Evolutionary conservation across 2,113 vertebrate species (phyloP).

Genomic region (Lates calcarifer): DNA sequence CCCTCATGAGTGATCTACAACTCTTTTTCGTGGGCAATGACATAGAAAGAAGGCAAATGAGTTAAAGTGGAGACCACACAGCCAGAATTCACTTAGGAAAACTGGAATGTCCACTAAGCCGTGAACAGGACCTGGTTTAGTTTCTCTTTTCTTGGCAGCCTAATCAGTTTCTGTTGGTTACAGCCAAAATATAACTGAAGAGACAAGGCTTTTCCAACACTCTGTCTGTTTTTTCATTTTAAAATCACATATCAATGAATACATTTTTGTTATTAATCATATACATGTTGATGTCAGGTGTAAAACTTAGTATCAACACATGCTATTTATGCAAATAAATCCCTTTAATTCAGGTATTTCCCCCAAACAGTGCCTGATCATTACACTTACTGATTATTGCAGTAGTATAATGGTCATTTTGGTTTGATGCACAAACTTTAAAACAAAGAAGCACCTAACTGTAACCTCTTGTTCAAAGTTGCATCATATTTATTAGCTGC

Average conservation of each 20-base stretch:
- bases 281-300: too few relatives aligned
- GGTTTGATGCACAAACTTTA: too few relatives aligned
- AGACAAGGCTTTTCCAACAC: neutral
- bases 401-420: too few relatives aligned
- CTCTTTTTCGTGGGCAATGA: slow-evolving; percentile 28
- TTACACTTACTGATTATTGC: too few relatives aligned
- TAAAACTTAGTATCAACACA: neutral
- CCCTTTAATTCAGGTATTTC: too few relatives aligned
- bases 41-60: slow-evolving; percentile 33
- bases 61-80: slow-evolving; percentile 15
- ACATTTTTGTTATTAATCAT: neutral
- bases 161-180: neutral
- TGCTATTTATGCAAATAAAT: too few relatives aligned
- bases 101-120: slow-evolving; percentile 11
- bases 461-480: too few relatives aligned
- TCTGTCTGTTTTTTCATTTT: neutral
- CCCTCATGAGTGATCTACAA: slow-evolving; percentile 8
- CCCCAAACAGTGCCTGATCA: too few relatives aligned
- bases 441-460: too few relatives aligned
- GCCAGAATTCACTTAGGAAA: slow-evolving; percentile 11
- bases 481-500: too few relatives aligned
- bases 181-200: neutral
- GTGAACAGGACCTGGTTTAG: slow-evolving; percentile 5
- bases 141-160: neutral
- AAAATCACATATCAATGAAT: neutral